Conservation (phyloP, 2,888 invertebrate species). For the Synanthedon myopaeformis region DNA sequence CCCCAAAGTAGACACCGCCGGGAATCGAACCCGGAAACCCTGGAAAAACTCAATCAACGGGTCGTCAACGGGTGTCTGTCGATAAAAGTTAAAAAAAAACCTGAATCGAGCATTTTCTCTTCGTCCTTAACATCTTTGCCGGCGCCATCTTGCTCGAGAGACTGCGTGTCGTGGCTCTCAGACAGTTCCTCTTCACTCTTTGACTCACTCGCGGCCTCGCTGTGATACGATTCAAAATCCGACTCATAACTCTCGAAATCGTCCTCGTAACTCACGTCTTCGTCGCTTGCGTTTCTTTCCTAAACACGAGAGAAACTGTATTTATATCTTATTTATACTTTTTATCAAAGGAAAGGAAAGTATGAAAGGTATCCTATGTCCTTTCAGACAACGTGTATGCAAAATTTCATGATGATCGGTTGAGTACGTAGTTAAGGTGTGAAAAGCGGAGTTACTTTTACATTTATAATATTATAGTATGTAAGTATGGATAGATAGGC, state of each 20-base stretch:
- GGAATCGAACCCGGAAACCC: not conserved
- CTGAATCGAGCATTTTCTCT: slow-evolving; percentile 58
- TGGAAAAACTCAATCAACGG: not conserved
- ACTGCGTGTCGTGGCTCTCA: slow-evolving; percentile 2
- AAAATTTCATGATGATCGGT: too few species aligned
- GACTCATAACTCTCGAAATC: slow-evolving; percentile 66
- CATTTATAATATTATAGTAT: too few species aligned
- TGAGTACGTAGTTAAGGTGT: too few species aligned
- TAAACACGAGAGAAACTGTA: not conserved
- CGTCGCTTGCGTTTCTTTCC: slow-evolving; percentile 29
- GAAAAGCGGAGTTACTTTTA: too few species aligned
- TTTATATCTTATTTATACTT: slow-evolving; percentile 2
- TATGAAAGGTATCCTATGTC: not conserved
- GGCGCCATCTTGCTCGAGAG: slow-evolving; percentile 5
- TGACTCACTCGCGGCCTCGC: slow-evolving; percentile 10
- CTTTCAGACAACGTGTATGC: too few species aligned
- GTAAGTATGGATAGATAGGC: too few species aligned
- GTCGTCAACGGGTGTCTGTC: not conserved
- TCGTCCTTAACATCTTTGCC: slow-evolving; percentile 38
- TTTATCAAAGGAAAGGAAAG: slow-evolving; percentile 3
- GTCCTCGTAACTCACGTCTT: slow-evolving; percentile 58
- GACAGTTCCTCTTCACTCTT: slow-evolving; percentile 8
- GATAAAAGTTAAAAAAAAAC: slow-evolving; percentile 12
- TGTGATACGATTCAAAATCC: slow-evolving; percentile 60
- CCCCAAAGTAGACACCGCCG: too few species aligned